Conservation (phyloP, 2,888 invertebrate genomes). For the Philonicus albiceps region DNA sequence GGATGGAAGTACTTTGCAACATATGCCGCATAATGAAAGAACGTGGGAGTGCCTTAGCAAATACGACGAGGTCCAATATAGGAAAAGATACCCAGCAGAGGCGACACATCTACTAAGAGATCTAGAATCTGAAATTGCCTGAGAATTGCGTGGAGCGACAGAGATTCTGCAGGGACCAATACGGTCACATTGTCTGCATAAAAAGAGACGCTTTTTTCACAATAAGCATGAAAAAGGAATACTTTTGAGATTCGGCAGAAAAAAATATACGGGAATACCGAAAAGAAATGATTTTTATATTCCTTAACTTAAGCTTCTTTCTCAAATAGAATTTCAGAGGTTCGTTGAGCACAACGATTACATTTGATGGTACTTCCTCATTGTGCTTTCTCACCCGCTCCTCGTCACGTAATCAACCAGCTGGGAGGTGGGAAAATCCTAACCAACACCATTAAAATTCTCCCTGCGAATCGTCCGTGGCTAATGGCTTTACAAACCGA, state of each 20-base stretch:
- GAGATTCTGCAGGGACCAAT: not conserved
- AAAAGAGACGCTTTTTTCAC: not conserved
- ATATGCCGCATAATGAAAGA: constrained; percentile 46
- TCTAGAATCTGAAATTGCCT: not conserved
- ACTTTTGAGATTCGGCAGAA: not conserved
- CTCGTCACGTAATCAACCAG: not conserved
- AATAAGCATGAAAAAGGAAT: not conserved
- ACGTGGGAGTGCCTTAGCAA: not conserved
- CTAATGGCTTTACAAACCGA: not conserved
- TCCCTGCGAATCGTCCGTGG: not conserved
- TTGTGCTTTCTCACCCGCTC: not conserved
- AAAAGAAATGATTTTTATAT: not conserved
- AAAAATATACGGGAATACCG: not conserved
- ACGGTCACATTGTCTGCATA: constrained; percentile 1
- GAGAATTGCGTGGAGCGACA: constrained; percentile 22
- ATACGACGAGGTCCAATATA: not conserved
- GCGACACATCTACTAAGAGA: not conserved
- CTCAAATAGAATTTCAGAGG: constrained; percentile 30
- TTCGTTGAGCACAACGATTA: constrained; percentile 32
- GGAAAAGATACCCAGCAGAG: not conserved
- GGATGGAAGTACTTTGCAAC: constrained; percentile 38
- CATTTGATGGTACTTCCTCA: not conserved
- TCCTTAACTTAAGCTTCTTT: not conserved
- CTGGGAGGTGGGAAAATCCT: not conserved
- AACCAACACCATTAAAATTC: not conserved